Base-by-base conservation (phyloP, 2,888 invertebrate species). In the Theretra japonica region DNA sequence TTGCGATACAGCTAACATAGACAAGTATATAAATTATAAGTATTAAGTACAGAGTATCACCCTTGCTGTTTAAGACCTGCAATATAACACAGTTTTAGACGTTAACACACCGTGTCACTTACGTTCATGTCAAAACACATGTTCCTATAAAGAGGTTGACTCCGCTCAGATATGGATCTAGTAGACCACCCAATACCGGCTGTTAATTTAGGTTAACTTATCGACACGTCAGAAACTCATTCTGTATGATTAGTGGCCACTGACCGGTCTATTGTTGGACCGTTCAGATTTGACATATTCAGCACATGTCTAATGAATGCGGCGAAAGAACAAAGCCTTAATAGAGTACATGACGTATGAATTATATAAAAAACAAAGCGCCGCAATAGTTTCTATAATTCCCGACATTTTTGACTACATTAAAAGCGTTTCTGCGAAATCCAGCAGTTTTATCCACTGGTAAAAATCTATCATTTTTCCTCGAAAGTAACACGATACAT, bases 221-320 rank as follows among this genome's bases (percentile, higher is more conserved):
- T 65, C 65, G 65, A 65, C 23, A 48, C 48, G 48, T 65, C 65
- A 65, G 62, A 33, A 62, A 48, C 41, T 65, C 65, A 65, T 65
- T 65, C 15, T 21, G 41, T 19, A 48, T 62, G 62, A 62, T 65
- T 65, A 4, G 65, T 48, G 65, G 23, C 65, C 48, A 17, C 23
- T 65, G 65, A 48, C 23, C 23, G 7, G 8, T 21, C 48, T 41
- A 41, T 65, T 65, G 41, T 65, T 23, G 23, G 41, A 21, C 23
- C 21, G 21, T 41, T 17, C 41, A n/a, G 8, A 33, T 65, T 48
- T 65, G 65, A 65, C 48, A 21, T 5, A 65, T 65, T 48, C 48
- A 65, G 65, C 65, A 23, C 65, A 65, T 65, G 2, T 17, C 23
- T 48, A 65, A 48, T 48, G 6, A 65, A 17, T 48, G 41, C 15